phyloP scores from a whole-genome alignment of 2,888 invertebrate species.

The Gortyna flavago region DNA sequence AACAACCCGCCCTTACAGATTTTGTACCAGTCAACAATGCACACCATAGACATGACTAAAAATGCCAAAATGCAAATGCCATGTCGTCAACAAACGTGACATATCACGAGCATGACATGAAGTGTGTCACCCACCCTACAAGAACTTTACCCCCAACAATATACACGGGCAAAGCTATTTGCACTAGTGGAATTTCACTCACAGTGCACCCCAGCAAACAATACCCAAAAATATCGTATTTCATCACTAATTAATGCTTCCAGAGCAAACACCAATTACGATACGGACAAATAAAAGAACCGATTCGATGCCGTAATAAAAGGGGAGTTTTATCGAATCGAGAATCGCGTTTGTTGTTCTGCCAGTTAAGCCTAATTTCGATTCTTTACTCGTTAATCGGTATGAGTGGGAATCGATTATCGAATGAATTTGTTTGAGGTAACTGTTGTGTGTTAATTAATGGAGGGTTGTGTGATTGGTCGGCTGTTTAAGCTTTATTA shows the following conservation, averaged over 20 bases:
- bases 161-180: conserved; percentile 20
- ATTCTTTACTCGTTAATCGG: conserved; percentile 76
- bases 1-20: too few relatives aligned
- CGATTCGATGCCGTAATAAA: conserved; percentile 76
- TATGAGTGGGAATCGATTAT: conserved; percentile 65
- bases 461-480: conserved; percentile 40
- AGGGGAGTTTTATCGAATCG: conserved; percentile 78
- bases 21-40: neutral
- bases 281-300: conserved; percentile 80
- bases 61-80: neutral
- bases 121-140: conserved; percentile 16
- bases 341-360: conserved; percentile 78
- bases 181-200: conserved; percentile 48
- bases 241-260: conserved; percentile 85
- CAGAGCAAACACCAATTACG: conserved; percentile 85
- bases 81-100: neutral
- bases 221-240: conserved; percentile 84
- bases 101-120: conserved; percentile 11
- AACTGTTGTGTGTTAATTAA: conserved; percentile 46
- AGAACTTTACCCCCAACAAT: neutral
- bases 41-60: neutral
- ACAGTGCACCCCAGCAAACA: conserved; percentile 67
- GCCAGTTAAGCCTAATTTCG: conserved; percentile 82
- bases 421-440: conserved; percentile 51
- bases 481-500: conserved; percentile 29